Evolutionary conservation across 2,113 vertebrate genomes (phyloP), one percentile per base, ranked within the genome.

Genomic region (Cepphus grylle): DNA sequence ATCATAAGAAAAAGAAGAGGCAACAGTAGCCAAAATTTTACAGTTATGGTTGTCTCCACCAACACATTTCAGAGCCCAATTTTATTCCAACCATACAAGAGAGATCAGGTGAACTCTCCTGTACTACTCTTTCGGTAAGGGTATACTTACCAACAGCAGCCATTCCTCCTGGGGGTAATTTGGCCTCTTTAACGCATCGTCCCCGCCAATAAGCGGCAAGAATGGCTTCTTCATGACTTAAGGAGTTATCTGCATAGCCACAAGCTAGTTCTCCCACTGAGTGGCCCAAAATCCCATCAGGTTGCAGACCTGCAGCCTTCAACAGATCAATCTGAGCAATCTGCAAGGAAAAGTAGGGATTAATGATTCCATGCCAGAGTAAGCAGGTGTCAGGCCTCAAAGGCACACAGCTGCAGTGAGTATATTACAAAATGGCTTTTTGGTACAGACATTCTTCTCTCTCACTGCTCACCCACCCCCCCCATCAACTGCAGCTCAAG

Each of bases 261-360:
- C 99, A 99, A 76, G 99, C 99, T 76, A 99, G 93, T 94, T 99
- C 99, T 23, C 99, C 99, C 52, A 99, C 98, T 0, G 99, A 99
- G 96, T 99, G 99, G 3, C 99, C 99, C 4, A 99, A 62, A 81
- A 99, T 99, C 26, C 99, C 99, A 12, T 99, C 98, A 0, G 99
- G 99, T 34, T 95, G 95, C 84, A 99, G 98, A 55, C 99, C 99
- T 96, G 99, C 84, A 59, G 98, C 97, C 32, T 96, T 98, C 56
- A 99, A 97, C 97, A 99, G 76, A 97, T 99, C 99, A 11, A 99
- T 99, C 88, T 99, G 98, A 23, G 99, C 99, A 4, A 99, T 98
- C 99, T 99, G 93, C 30, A 72, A 73, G 56, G 9, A 56, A 74
- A 73, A 82, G 53, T 0, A 73, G 6, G 19, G 16, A 38, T 52